phyloP scores from a whole-genome alignment of 2,797 vertebrate species.

The Premnoplex brunnescens region DNA sequence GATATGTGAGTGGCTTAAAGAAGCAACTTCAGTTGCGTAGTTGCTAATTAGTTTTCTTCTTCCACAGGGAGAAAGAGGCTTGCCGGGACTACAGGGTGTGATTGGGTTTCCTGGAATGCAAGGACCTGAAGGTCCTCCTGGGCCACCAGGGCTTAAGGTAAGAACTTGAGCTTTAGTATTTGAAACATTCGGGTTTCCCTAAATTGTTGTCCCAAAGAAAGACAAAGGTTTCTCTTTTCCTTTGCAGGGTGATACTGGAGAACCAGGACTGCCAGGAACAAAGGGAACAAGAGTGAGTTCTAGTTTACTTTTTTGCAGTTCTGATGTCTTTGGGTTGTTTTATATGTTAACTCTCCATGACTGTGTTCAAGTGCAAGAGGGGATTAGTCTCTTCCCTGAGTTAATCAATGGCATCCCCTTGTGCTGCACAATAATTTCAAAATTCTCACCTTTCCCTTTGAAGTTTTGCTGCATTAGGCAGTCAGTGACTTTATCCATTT shows the following conservation, averaged over 20 bases:
- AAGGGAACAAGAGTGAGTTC: slow-evolving; percentile 93
- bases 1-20: not conserved
- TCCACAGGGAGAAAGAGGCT: slow-evolving; percentile 89
- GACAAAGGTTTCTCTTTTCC: not conserved
- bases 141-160: slow-evolving; percentile 90
- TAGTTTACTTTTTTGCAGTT: not conserved
- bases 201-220: not conserved
- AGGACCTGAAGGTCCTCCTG: slow-evolving; percentile 90
- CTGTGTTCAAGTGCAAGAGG: not conserved
- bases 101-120: slow-evolving; percentile 97
- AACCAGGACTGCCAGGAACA: slow-evolving; percentile 84
- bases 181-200: not conserved
- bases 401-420: not conserved
- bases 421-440: not conserved
- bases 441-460: not conserved
- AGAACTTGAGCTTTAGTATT: not conserved
- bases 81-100: slow-evolving; percentile 89
- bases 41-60: not conserved
- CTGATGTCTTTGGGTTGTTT: not conserved
- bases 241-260: slow-evolving; percentile 86
- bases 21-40: not conserved
- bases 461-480: not conserved
- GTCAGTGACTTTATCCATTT: not conserved
- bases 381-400: not conserved
- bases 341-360: not conserved